Base-by-base conservation (phyloP, 2,888 invertebrate species). In the Dynastes maya region DNA sequence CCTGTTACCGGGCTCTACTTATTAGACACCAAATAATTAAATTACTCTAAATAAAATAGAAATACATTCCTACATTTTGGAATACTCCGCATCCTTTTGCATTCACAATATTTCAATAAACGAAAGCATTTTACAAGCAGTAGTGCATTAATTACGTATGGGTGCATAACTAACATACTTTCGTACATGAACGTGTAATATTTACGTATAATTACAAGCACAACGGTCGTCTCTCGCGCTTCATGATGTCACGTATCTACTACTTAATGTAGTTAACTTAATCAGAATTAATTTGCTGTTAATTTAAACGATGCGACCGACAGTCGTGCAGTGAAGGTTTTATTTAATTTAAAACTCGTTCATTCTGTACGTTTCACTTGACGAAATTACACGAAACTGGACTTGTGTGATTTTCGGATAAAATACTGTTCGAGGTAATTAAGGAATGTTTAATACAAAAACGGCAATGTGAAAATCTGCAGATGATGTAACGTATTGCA, bases 201-300 rank as follows among this genome's bases (percentile, higher is more conserved):
- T 80, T 77, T 78, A 79, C 71, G 81, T 83, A 84, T 84, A 85
- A 85, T 85, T 85, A 83, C 82, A 81, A 82, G 80, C 81, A 85
- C 85, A 84, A 84, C 84, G 84, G 82, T 82, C 83, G 85, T 82
- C 84, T 84, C 79, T 53, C 16, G 82, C 72, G 84, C 84, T 55
- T 85, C 83, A 84, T 86, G 86, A 87, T 86, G 86, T 87, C 87
- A 86, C 86, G 84, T 85, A 87, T 86, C 85, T 85, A 86, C 85
- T 86, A 86, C 85, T 86, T 86, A 86, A 86, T 86, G 83, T 84
- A 86, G 86, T 87, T 87, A 87, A 86, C 86, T 87, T 87, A 87
- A 87, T 87, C 87, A 87, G 85, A 87, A 87, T 87, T 87, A 87
- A 87, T 87, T 87, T 84, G 86, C 85, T 86, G 86, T 86, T 87